These are phyloP conservation scores for Argopecten irradians DNA, from an alignment of 1,140 invertebrate species.

Conservation along the genomic window DNA sequence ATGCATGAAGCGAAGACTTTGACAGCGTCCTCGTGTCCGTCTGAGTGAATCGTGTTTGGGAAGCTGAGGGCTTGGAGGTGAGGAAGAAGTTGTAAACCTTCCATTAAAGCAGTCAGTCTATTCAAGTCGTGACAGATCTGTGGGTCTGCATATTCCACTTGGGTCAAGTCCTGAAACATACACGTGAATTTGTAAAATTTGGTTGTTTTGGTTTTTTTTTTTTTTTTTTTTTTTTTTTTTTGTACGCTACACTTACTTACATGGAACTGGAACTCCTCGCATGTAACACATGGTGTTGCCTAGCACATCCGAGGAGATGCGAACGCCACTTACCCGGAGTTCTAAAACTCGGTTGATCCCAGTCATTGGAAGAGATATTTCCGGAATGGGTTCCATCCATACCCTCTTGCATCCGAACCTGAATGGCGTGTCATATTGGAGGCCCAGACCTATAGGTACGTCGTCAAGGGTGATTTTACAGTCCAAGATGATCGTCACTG, in stretches of 20 bases:
- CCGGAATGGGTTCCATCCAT: constrained; percentile 66
- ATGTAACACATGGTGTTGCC: background rate
- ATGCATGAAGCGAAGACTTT: constrained; percentile 55
- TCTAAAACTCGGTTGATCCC: constrained; percentile 54
- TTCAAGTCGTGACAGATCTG: constrained; percentile 56
- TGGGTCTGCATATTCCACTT: constrained; percentile 65
- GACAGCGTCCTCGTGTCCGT: constrained; percentile 47
- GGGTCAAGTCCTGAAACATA: constrained; percentile 64
- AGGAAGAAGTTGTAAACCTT: constrained; percentile 58
- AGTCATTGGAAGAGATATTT: constrained; percentile 62
- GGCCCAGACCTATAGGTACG: constrained; percentile 69
- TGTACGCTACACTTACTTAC: background rate
- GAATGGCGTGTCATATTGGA: constrained; percentile 67
- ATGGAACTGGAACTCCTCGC: background rate
- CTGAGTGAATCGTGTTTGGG: constrained; percentile 65
- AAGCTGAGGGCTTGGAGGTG: constrained; percentile 64
- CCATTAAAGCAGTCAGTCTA: constrained; percentile 55
- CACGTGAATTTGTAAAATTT: background rate
- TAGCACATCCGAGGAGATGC: background rate
- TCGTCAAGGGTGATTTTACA: constrained; percentile 71
- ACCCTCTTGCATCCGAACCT: constrained; percentile 67
- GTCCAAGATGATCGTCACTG: constrained; percentile 67
- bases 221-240: background rate
- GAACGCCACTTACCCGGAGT: constrained; percentile 47
- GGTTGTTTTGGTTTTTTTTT: too few relatives aligned